Conservation (phyloP, 2,113 vertebrate genomes). For the Esox niger region DNA sequence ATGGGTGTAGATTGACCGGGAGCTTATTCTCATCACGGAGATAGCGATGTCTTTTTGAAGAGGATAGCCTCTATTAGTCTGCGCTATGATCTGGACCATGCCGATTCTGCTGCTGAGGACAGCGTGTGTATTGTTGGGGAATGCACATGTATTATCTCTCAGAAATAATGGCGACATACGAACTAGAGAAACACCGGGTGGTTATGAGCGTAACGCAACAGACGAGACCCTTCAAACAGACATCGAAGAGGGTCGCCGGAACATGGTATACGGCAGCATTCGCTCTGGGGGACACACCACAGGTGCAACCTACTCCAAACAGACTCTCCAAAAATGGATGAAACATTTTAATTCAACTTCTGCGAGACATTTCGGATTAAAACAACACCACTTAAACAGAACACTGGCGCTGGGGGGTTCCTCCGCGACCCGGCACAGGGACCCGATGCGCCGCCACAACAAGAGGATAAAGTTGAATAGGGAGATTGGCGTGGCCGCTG, state of each 20-base stretch:
- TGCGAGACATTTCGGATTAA: constrained; percentile 42
- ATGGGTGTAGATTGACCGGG: constrained; percentile 61
- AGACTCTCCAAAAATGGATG: constrained; percentile 14
- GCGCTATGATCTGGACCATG: constrained; percentile 62
- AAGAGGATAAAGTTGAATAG: constrained; percentile 71
- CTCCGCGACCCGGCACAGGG: constrained; percentile 48
- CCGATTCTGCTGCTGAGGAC: constrained; percentile 58
- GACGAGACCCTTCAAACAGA: constrained; percentile 43
- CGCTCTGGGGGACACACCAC: constrained; percentile 52
- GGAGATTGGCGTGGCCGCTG: constrained; percentile 30
- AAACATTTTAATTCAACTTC: constrained; percentile 51
- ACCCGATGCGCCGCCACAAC: constrained; percentile 40
- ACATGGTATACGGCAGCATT: constrained; percentile 47
- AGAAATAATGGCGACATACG: constrained; percentile 48
- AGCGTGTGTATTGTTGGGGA: constrained; percentile 56
- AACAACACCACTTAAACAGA: constrained; percentile 51
- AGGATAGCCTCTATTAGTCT: constrained; percentile 14
- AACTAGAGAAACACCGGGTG: constrained; percentile 28
- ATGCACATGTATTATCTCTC: constrained; percentile 48
- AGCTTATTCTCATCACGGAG: constrained; percentile 21
- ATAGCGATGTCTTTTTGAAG: constrained; percentile 50
- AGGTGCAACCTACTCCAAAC: constrained; percentile 61
- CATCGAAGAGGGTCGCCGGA: constrained; percentile 44
- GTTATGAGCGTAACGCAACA: constrained; percentile 17
- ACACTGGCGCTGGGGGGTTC: constrained; percentile 48